Percentiles rank a stretch among this genome's conserved stretches.
Conservation (phyloP, 37 sponge, comb jelly and placozoan species). For the Lycopodina hypogea region DNA sequence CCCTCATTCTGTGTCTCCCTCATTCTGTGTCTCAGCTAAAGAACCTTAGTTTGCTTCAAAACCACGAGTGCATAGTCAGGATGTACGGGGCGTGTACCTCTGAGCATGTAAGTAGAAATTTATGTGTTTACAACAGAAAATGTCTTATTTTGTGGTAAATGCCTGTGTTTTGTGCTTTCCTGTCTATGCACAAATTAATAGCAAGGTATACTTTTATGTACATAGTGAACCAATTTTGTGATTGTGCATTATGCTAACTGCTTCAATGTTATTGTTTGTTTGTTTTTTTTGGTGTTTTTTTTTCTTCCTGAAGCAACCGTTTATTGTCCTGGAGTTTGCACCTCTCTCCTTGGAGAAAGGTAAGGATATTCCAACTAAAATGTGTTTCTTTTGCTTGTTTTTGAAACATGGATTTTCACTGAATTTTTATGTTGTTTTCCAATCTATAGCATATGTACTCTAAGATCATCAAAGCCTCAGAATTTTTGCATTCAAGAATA, state of each 20-base stretch:
- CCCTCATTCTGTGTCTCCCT: not conserved
- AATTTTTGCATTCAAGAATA: too few relatives aligned
- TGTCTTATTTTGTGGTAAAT: not conserved
- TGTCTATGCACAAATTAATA: too few relatives aligned
- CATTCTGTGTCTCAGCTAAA: slow-evolving; percentile 5
- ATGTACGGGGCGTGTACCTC: slow-evolving; percentile 47
- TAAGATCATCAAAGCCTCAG: not conserved
- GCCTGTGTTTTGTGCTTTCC: not conserved
- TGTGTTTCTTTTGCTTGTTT: too few relatives aligned
- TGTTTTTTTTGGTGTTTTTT: too few relatives aligned
- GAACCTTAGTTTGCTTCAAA: slow-evolving; percentile 24
- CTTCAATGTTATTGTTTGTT: too few relatives aligned
- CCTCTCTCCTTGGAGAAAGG: slow-evolving; percentile 72
- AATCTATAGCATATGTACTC: too few relatives aligned
- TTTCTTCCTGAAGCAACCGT: slow-evolving; percentile 15
- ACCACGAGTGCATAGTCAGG: slow-evolving; percentile 51
- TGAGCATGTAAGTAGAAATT: slow-evolving; percentile 11
- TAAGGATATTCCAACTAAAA: not conserved
- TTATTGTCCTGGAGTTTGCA: slow-evolving; percentile 76
- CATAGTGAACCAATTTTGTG: too few relatives aligned
- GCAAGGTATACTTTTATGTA: too few relatives aligned
- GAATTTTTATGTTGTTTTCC: too few relatives aligned
- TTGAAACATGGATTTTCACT: too few relatives aligned
- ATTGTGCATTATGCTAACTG: too few relatives aligned
- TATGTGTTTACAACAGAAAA: not conserved